Conservation (phyloP, 2,797 vertebrate genomes). For the Melanotaenia trifasciata region DNA sequence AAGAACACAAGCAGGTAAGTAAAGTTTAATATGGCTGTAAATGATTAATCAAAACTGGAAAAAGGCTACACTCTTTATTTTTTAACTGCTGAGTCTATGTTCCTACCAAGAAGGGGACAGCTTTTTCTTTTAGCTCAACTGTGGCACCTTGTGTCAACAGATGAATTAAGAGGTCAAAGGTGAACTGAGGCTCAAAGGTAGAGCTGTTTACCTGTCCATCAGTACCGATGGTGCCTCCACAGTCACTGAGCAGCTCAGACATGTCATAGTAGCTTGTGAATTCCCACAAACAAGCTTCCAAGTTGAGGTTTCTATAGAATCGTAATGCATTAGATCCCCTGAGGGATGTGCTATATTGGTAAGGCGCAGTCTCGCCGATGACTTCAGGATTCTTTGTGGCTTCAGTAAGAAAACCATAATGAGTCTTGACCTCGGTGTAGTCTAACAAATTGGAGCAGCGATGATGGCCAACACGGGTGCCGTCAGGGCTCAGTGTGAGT, state of each 20-base stretch:
- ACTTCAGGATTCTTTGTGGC: constrained; percentile 86
- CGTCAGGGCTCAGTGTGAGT: constrained; percentile 93
- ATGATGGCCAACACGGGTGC: constrained; percentile 92
- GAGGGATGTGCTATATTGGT: constrained; percentile 88
- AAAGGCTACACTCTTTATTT: background rate
- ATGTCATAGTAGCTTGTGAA: constrained; percentile 95
- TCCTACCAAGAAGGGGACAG: constrained; percentile 28
- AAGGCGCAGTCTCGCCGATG: constrained; percentile 90
- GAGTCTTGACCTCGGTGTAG: constrained; percentile 90
- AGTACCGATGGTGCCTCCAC: constrained; percentile 92
- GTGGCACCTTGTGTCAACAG: constrained; percentile 21
- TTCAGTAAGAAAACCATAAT: constrained; percentile 90
- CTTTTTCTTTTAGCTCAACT: constrained; percentile 35
- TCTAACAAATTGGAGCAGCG: constrained; percentile 95
- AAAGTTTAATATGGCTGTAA: constrained; percentile 27
- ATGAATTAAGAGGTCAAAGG: constrained; percentile 83
- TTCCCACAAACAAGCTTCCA: constrained; percentile 96
- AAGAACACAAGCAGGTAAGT: constrained; percentile 40
- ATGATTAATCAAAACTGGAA: background rate
- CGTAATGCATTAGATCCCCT: constrained; percentile 87
- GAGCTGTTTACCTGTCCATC: constrained; percentile 91
- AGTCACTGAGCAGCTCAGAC: constrained; percentile 94
- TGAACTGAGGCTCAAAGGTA: constrained; percentile 84
- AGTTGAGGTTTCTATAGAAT: constrained; percentile 93
- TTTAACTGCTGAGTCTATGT: constrained; percentile 32